Evolutionary conservation across 2,113 vertebrate species (phyloP), one percentile per base, ranked within the genome.

Genomic region (Narcine bancroftii): DNA sequence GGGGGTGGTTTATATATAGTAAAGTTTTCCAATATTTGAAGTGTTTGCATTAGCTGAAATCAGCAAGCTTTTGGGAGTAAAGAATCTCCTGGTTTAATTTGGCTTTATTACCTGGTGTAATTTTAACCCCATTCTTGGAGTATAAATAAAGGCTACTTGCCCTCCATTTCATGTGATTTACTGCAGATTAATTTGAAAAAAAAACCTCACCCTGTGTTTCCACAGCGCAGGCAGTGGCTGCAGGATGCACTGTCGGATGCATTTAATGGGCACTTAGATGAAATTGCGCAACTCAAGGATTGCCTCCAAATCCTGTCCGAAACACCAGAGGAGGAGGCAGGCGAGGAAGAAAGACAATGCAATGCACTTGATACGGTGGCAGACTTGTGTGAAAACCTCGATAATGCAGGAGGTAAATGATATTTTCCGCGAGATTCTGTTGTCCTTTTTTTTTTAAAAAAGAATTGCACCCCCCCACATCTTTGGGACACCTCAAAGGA

Each of bases 371-470:
- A 98, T 93, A 63, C 97, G 33, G 94, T 98, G 92, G 96, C 97
- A 0, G 97, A 98, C 76, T 94, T 98, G 92, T 98, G 97, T 93
- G 98, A 98, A 93, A 98, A 98, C 93, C 94, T 98, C 93, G 98
- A 98, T 95, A 98, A 98, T 2, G 97, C 98, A 0, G 94, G 97
- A 96, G 98, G 97, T 98, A 93, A 56, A 94, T 19, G 15, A 85
- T 36, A 53, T 60, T 85, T 33, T 36, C 53, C 2, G 53, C 60
- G 50, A 60, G n/a, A 6, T 29, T 21, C 36, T 13, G 6, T 19
- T 5, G 6, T 26, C 66, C 17, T 24, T 5, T 26, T 24, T 69
- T 19, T 60, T 60, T 60, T 60, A 5, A 47, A 24, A 47, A 47
- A 29, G 42, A 26, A 1, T 79, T 60, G 15, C 13, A 24, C 36